These are phyloP conservation scores for Calosoma granatense DNA, from an alignment of 1,140 invertebrate species.

Conservation along the genomic window DNA sequence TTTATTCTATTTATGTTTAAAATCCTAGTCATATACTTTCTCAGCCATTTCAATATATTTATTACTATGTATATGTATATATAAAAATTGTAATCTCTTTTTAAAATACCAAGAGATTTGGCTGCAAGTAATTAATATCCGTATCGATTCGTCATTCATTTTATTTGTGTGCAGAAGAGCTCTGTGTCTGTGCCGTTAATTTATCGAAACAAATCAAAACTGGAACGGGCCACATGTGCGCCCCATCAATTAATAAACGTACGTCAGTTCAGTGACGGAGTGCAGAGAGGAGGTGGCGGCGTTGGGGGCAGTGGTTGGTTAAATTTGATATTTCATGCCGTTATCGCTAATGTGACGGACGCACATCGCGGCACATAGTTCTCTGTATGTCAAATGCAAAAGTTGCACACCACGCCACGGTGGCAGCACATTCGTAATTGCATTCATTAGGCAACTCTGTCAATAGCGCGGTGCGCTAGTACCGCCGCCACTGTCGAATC, in stretches of 20 bases:
- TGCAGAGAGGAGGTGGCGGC: too few relatives aligned
- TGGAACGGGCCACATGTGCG: not conserved
- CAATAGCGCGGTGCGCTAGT: not conserved
- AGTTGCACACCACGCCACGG: not conserved
- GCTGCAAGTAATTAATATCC: not conserved
- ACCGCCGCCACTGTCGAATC: too few relatives aligned
- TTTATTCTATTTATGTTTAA: not conserved
- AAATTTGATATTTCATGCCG: too few relatives aligned
- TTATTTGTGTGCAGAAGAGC: slow-evolving; percentile 1
- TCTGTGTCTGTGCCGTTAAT: not conserved
- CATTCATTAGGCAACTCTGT: not conserved
- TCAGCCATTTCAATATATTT: not conserved
- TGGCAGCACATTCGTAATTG: not conserved
- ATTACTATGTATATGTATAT: not conserved
- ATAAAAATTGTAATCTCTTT: not conserved
- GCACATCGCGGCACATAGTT: too few relatives aligned
- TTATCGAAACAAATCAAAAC: slow-evolving; percentile 8
- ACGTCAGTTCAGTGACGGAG: too few relatives aligned
- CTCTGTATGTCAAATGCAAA: too few relatives aligned
- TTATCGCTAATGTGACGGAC: too few relatives aligned
- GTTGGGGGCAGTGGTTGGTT: too few relatives aligned
- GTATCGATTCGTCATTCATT: slow-evolving; percentile 1
- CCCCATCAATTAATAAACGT: not conserved
- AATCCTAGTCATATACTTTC: not conserved
- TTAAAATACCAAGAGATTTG: not conserved